Evolutionary conservation across 1,140 invertebrate genomes (phyloP).

Genomic region (Drosophila ambigua): DNA sequence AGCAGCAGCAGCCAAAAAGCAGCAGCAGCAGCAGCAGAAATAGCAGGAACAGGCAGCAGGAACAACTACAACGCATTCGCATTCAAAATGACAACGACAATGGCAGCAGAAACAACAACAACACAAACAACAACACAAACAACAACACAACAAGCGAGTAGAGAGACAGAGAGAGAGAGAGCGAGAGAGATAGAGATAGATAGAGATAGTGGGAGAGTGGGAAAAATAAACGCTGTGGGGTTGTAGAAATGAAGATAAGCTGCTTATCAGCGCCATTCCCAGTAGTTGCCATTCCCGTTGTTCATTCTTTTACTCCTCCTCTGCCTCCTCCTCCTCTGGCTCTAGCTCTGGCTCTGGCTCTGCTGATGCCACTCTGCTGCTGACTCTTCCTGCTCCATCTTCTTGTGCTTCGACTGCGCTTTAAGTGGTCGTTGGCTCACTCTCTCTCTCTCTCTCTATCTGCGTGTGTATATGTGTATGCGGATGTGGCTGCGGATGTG

Average conservation of each 20-base stretch:
- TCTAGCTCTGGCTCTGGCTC: too few relatives aligned
- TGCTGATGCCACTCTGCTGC: not conserved
- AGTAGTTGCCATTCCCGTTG: slow-evolving; percentile 46
- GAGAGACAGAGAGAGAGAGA: slow-evolving; percentile 8
- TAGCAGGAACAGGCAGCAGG: not conserved
- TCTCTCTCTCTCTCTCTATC: slow-evolving; percentile 32
- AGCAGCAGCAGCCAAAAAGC: slow-evolving; percentile 10
- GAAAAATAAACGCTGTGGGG: slow-evolving; percentile 75
- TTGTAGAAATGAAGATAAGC: slow-evolving; percentile 82
- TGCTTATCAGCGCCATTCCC: slow-evolving; percentile 80
- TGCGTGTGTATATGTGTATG: slow-evolving; percentile 43
- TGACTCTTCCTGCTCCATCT: slow-evolving; percentile 7
- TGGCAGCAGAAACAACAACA: slow-evolving; percentile 48
- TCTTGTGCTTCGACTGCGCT: slow-evolving; percentile 46
- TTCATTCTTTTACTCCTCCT: slow-evolving; percentile 20
- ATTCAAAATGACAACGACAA: slow-evolving; percentile 76
- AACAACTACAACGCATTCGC: slow-evolving; percentile 62
- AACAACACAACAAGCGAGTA: too few relatives aligned
- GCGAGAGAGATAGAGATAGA: slow-evolving; percentile 7
- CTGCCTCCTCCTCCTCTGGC: not conserved
- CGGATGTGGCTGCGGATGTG: slow-evolving; percentile 29
- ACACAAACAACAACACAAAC: slow-evolving; percentile 42
- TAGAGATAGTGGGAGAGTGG: not conserved
- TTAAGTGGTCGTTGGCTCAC: slow-evolving; percentile 66
- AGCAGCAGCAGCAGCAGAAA: slow-evolving; percentile 8